Base-by-base conservation (phyloP, 2,797 vertebrate genomes). In the Phaenicophaeus curvirostris region DNA sequence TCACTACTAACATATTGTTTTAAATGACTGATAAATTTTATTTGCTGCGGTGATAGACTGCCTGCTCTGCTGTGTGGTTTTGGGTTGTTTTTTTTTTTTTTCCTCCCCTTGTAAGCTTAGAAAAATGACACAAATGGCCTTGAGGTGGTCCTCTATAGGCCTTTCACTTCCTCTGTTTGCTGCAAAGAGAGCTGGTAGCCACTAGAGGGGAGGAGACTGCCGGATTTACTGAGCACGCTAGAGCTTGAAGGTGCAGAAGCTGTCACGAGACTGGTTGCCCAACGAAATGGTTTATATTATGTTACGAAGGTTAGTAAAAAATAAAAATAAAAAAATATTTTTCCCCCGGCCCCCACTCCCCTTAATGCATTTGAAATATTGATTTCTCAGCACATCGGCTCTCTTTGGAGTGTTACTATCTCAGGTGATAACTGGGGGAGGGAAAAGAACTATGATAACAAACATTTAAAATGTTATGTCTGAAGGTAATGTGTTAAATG, bases 181-280 rank as follows among this genome's bases (percentile, higher is more conserved):
- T 98, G 98, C 97, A 98, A 97, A 97, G 96, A 96, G 93, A 86
- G 95, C 94, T 93, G 97, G 76, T 97, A 97, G 94, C 98, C 98
- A 98, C 98, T 98, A 98, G 98, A 98, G 97, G 98, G 98, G 96
- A 98, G 97, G 98, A 98, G 98, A 98, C 95, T 95, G 98, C 98
- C 97, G 97, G 95, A 96, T 98, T 98, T 98, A 55, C 96, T 48
- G 92, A 97, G 96, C 94, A 74, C 91, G 85, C 74, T 95, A 75
- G 83, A 97, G 94, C 91, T 93, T 93, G 96, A 97, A 96, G 96
- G 95, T 96, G 87, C 94, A 96, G 97, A 96, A 93, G 96, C 96
- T 97, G 90, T 97, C 95, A 96, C 92, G 90, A 95, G 88, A 92
- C 69, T 85, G 95, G 93, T 95, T 97, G 94, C 93, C 96, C 95